These are phyloP conservation scores for Falco columbarius DNA, from an alignment of 2,797 vertebrate species.

Conservation along the genomic window DNA sequence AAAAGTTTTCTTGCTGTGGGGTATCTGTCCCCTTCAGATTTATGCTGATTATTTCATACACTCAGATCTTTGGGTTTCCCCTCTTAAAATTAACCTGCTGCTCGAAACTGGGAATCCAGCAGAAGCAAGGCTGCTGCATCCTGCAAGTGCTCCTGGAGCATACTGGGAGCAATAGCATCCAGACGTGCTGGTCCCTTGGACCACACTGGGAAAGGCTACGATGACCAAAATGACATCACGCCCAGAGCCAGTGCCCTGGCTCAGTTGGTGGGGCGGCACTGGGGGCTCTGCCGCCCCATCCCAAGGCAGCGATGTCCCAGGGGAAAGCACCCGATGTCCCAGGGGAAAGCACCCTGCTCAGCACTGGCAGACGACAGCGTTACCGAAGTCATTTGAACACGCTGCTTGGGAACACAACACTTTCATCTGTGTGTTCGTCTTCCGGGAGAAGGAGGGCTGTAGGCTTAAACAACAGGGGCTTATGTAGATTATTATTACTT, in stretches of 20 bases:
- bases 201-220: neutral
- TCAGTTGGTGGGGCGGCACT: neutral
- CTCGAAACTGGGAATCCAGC: neutral
- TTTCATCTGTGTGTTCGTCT: neutral
- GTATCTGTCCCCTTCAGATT: neutral
- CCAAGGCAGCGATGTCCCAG: fast-evolving
- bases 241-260: neutral
- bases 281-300: neutral
- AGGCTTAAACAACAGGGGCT: neutral
- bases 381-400: neutral
- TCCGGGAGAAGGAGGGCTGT: neutral
- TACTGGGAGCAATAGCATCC: neutral
- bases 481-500: neutral
- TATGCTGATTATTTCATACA: neutral
- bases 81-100: neutral
- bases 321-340: neutral
- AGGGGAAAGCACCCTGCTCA: neutral
- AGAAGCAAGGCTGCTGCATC: neutral
- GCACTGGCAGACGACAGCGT: neutral
- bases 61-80: neutral
- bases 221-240: neutral
- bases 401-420: neutral
- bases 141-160: neutral
- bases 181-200: neutral
- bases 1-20: neutral